A percentile compares a stretch with the other conserved stretches of the same genome.
phyloP scores from a whole-genome alignment of 2,113 vertebrate genomes.

The Lepus timidus region DNA sequence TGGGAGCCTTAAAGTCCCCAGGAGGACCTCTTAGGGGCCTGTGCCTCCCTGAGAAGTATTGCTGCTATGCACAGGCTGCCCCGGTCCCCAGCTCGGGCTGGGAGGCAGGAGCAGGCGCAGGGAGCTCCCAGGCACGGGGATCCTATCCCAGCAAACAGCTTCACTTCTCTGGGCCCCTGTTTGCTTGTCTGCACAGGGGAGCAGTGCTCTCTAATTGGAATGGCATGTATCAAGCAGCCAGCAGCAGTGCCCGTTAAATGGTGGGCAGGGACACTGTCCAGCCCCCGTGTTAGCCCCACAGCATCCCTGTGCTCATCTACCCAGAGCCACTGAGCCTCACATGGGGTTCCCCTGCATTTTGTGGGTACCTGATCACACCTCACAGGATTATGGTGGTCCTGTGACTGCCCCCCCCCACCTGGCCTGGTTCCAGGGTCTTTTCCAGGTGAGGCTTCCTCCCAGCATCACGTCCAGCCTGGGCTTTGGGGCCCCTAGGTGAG shows the following conservation, averaged over 20 bases:
- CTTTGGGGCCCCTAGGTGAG: not conserved
- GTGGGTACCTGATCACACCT: not conserved
- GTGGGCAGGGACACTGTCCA: not conserved
- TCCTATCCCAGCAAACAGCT: not conserved
- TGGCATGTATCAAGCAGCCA: not conserved
- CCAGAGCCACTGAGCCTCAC: not conserved
- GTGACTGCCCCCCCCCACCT: not conserved
- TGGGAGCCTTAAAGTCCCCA: not conserved
- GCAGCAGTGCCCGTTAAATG: not conserved
- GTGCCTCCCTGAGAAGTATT: not conserved
- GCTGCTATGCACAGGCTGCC: not conserved
- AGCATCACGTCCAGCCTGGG: not conserved
- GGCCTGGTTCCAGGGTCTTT: not conserved
- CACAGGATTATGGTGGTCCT: not conserved
- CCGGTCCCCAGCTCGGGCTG: not conserved
- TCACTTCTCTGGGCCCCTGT: not conserved
- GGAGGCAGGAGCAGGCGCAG: not conserved
- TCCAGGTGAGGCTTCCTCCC: not conserved
- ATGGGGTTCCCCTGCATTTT: not conserved
- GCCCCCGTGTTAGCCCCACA: not conserved
- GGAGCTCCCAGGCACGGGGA: not conserved
- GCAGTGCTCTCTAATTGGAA: not conserved
- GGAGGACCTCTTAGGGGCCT: fast-evolving
- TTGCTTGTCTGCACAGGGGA: not conserved
- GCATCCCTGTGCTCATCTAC: not conserved